Evolutionary conservation across 2,113 vertebrate species (phyloP), one percentile per base, ranked within the genome.

Genomic region (Apus apus): DNA sequence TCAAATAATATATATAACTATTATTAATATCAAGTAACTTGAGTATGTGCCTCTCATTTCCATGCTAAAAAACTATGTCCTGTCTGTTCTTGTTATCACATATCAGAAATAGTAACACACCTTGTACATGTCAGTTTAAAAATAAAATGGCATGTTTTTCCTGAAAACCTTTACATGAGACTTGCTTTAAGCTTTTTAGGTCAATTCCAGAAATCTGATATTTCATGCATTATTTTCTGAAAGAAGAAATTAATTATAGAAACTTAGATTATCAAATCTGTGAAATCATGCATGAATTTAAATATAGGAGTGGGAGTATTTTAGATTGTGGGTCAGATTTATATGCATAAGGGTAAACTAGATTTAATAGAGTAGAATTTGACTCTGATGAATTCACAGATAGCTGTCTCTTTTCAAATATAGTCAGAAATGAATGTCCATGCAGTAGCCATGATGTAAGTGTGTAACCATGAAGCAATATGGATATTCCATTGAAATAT

Each of bases 21-120:
- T 29, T 86, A 62, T 48, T 84, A 80, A 92, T 94, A 74, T 58
- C 45, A 70, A 88, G 32, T 61, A 86, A 83, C 27, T 29, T 30
- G 11, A 54, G 36, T 56, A 74, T 57, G 38, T 40, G 36, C 13
- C 51, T 88, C 32, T 11, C 0, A 0, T 58, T 93, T 92, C 75
- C 20, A 26, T 8, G 34, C 11, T 73, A 46, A 77, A 88, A 40
- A n/a, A 76, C 30, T 74, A 29, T 0, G 0, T 38, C 30, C 54
- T 95, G 40, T 88, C 83, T 91, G 57, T 75, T 91, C 60, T 34
- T 80, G 34, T 74, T 89, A 51, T 36, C 73, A 34, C 38, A 46
- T 23, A 71, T 20, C 65, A 96, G 75, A 90, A 94, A 90, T 43
- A 89, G 68, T 17, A 86, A 89, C 34, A 62, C 34, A 89, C 22